Evolutionary conservation across 2,888 invertebrate species (phyloP), one percentile per base, ranked within the genome.

Genomic region (Calameuta idolon): DNA sequence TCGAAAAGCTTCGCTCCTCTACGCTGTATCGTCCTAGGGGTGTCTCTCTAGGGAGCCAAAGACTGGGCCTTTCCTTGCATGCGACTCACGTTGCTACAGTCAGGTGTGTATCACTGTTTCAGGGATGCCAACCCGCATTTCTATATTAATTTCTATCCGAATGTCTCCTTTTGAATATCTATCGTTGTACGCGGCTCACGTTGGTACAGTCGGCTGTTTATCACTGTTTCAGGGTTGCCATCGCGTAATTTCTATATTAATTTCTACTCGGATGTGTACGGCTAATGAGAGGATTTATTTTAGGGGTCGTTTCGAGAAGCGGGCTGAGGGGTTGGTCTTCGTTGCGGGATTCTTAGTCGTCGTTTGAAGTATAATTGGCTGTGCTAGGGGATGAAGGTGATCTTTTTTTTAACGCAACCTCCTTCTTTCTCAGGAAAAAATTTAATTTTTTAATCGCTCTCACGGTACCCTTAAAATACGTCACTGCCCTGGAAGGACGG

Each of bases 401-500:
- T 55, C 23, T 55, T 55, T 9, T 5, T 55, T 1, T 4, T 4
- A 0, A 1, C 15, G n/a, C n/a, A n/a, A n/a, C n/a, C n/a, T n/a
- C n/a, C n/a, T 1, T 4, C 15, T 40, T 40, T 37, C 15, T 40
- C 12, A 3, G 4, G 4, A 40, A 4, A 9, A 9, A 55, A 55
- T 23, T 23, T 23, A 9, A 1, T 15, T 37, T 15, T 15, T 1
- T 23, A 55, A 23, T 23, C 9, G 23, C 1, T 2, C 2, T 1
- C 1, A 55, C 23, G 23, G 23, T 2, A 23, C 23, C 55, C 55
- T 55, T 9, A 23, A 23, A 15, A 55, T 30, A 35, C 35, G 73
- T 12, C 69, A 76, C 69, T 74, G 69, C 73, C 33, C 69, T 33
- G 35, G 12, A 69, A 73, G 74, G 40, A 12, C 37, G 73, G 74